Base-by-base conservation (phyloP, 2,113 vertebrate genomes). In the Caloenas nicobarica region DNA sequence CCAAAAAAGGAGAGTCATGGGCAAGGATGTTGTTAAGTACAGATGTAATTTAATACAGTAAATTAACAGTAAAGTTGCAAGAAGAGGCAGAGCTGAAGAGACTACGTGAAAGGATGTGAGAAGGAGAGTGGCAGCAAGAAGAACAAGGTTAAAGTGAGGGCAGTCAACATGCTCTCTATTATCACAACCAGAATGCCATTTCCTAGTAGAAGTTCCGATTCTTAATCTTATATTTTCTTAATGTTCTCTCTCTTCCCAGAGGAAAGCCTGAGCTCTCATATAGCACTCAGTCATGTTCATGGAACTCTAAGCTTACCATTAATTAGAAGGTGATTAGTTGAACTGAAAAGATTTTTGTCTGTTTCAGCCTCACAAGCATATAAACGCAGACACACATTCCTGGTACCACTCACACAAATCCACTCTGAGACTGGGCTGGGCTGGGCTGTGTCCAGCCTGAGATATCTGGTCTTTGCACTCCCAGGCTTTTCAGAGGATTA, bases 341-440 rank as follows among this genome's bases (percentile, higher is more conserved):
- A 82, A 73, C 24, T 25, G 60, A 79, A 69, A 70, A 25, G 0
- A 19, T 46, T 84, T 85, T 88, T 91, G 14, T 25, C 24, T 61
- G 7, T 53, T 85, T 76, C 46, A 57, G 69, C 18, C 16, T 73
- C 53, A 19, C 11, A 73, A 64, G 21, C 12, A 33, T 40, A 66
- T 12, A 61, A 34, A 46, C 0, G 0, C 28, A 51, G 11, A 23
- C 1, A 4, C 5, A 31, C 21, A 7, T 2, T 69, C 10, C 66
- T 34, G 33, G 21, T 40, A 51, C 24, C 36, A 31, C 21, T 62
- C 58, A 64, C 21, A 66, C 42, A 48, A 66, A 51, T 25, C 22
- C 18, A 7, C 7, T 16, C 12, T 62, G 40, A 91, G 71, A 65
- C 23, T 0, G 0, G 6, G 38, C 51, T 33, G 28, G 48, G 46